These are phyloP conservation scores for Kuschelorhynchus macadamiae DNA, from an alignment of 2,888 invertebrate genomes.

Conservation along the genomic window DNA sequence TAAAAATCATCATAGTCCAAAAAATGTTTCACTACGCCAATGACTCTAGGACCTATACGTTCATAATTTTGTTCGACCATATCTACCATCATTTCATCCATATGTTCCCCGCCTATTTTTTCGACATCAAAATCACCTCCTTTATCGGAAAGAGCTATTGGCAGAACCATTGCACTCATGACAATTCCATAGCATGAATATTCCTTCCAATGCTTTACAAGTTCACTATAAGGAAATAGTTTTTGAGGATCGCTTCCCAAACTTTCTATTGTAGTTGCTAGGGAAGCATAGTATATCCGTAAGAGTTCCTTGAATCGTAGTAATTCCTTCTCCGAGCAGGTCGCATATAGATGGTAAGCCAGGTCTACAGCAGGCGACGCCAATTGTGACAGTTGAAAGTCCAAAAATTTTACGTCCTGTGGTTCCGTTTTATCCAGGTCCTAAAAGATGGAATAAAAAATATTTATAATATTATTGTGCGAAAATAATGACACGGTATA, in stretches of 20 bases:
- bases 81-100: not conserved
- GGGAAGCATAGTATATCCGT: not conserved
- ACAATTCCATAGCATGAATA: conserved; percentile 14
- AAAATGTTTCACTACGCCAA: conserved; percentile 4
- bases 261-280: not conserved
- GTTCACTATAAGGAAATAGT: conserved; percentile 13
- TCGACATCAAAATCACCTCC: conserved; percentile 2
- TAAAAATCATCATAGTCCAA: conserved; percentile 3
- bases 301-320: not conserved
- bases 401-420: conserved; percentile 14
- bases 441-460: no score
- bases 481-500: no score
- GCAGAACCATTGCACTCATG: not conserved
- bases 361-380: conserved; percentile 39
- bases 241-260: conserved; percentile 11
- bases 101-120: not conserved
- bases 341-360: conserved; percentile 37
- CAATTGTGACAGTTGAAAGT: conserved; percentile 36
- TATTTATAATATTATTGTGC: no score
- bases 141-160: not conserved
- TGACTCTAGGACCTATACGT: not conserved
- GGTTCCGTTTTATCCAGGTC: not conserved
- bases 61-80: not conserved
- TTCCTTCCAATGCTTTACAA: conserved; percentile 14
- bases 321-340: not conserved